Base-by-base conservation (phyloP, 2,888 invertebrate species). In the Pimpla rufipes region DNA sequence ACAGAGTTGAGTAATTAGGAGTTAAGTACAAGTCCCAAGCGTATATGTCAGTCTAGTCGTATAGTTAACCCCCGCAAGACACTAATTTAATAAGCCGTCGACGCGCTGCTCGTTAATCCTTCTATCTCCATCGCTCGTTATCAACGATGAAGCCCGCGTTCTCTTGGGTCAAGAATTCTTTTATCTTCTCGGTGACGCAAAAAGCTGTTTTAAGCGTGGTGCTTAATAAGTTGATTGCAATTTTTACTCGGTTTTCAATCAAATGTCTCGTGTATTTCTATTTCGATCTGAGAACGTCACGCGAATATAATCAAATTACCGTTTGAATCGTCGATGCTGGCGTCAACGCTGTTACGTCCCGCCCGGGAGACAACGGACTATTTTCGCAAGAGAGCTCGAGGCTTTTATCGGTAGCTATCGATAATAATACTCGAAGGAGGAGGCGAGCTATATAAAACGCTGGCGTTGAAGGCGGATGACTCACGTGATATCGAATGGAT, bases 1-100 rank as follows among this genome's bases (percentile, higher is more conserved):
- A 77, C 81, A 82, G 88, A 89, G 88, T 88, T 89, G 86, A 90
- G 88, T 89, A 90, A 90, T 90, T 90, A 89, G 87, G 86, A 89
- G 88, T 87, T 88, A 88, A 89, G 88, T 85, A 88, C 83, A 82
- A 88, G 88, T 87, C 88, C 73, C 84, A 67, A 78, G 85, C 86
- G 84, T 85, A 85, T 82, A 83, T 83, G 83, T 81, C 78, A 86
- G 85, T 86, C 85, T 87, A 81, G 84, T 86, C 85, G 81, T 83
- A 78, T 64, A 84, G 85, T 86, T 79, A 81, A 83, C 82, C 84
- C 76, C 80, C 83, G 79, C 84, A 85, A 86, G 87, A 85, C 86
- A 85, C 85, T 88, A 89, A 89, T 89, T 88, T 87, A 88, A 88
- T 89, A 87, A 89, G 67, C 8, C 68, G 77, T 73, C 73, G 68